These are phyloP conservation scores for Euplagia quadripunctaria DNA, from an alignment of 2,888 invertebrate species.

Conservation along the genomic window DNA sequence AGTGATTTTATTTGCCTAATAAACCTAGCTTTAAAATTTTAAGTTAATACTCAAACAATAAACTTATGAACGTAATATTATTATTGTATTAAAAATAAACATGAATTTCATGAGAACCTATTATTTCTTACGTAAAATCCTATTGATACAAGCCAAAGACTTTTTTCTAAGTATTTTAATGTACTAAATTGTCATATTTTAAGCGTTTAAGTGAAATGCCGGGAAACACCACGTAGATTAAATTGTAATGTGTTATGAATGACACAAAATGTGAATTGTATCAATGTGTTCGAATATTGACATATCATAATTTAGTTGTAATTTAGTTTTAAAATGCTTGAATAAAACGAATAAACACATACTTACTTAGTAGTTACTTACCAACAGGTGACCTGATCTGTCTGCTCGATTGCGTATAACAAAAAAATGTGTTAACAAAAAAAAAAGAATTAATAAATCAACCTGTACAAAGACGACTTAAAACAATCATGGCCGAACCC, in stretches of 20 bases:
- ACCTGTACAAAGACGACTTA: too few relatives aligned
- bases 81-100: too few relatives aligned
- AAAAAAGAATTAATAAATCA: too few relatives aligned
- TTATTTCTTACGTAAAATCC: background rate
- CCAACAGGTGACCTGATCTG: too few relatives aligned
- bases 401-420: too few relatives aligned
- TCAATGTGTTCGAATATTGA: background rate
- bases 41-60: background rate
- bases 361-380: background rate
- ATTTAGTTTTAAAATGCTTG: background rate
- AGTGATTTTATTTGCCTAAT: background rate
- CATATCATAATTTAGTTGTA: background rate
- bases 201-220: background rate
- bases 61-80: background rate
- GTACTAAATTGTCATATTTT: background rate
- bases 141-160: background rate
- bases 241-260: background rate
- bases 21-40: background rate
- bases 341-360: background rate
- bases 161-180: too few relatives aligned
- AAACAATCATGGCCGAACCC: too few relatives aligned
- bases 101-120: too few relatives aligned
- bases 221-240: background rate
- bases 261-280: background rate
- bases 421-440: too few relatives aligned